Evolutionary conservation across 64 coral and sea anemone genomes (phyloP), one percentile per base, ranked within the genome.

Genomic region (Actinia equina): DNA sequence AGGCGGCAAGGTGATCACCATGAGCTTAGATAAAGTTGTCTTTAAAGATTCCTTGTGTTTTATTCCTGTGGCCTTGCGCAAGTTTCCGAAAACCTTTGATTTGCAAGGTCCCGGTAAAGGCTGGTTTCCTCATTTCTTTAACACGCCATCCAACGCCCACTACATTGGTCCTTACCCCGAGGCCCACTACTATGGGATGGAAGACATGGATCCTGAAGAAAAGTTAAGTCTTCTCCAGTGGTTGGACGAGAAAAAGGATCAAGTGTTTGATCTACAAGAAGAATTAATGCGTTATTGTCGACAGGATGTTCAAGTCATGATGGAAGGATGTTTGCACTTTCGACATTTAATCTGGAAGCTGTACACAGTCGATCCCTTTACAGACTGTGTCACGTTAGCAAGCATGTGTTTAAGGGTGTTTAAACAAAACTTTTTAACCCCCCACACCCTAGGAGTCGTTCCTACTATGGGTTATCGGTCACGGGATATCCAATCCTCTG

Each of bases 111-210:
- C 71, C 1, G 80, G 52, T 11, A n/a, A 94, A 57, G 87, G 87
- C 0, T 88, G 52, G 44, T 93, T 93, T 82, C 92, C n/a, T 2
- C 92, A 93, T 67, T 89, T 86, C 19, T 93, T 93, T 11, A 93
- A 93, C 41, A 93, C 71, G 0, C 11, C 11, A 0, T 19, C 5
- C 7, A 63, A 89, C 16, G 37, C 57, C 52, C 42, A 84, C 5
- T 86, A 93, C 26, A 23, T 71, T 3, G 87, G 87, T 12, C 58
- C 77, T 43, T 70, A 88, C 18, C 86, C 86, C 2, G 22, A 22
- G 0, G 18, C 19, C 6, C 22, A 70, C 9, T 81, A 45, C 13
- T 93, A 82, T 44, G 83, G 65, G 18, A 58, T 63, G 3, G 44
- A 86, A 3, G 67, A 63, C 2, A 82, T 93, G 92, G 44, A 23